Percentiles rank a stretch among this genome's conserved stretches.
phyloP scores from a whole-genome alignment of 2,113 vertebrate genomes.

The Carlito syrichta region DNA sequence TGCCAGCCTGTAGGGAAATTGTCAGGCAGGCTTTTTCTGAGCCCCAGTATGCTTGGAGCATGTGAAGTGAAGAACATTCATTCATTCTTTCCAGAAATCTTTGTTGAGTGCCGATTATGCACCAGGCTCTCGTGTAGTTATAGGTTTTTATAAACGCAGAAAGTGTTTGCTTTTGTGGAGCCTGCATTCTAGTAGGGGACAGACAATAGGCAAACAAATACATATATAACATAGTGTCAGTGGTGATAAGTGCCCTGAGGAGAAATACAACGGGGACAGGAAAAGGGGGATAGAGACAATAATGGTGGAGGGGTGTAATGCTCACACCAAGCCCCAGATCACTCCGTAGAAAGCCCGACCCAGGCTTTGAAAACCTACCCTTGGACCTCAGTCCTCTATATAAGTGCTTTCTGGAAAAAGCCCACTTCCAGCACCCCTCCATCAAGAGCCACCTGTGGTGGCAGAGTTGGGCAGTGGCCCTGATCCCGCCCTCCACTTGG shows the following conservation, averaged over 20 bases:
- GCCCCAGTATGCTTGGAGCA: not conserved
- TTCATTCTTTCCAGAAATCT: not conserved
- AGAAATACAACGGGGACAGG: not conserved
- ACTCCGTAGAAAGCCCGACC: not conserved
- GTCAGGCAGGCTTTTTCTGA: not conserved
- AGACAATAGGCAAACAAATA: not conserved
- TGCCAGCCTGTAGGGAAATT: not conserved
- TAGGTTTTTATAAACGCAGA: not conserved
- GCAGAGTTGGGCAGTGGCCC: not conserved
- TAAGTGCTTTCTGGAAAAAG: not conserved
- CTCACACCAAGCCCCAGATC: not conserved
- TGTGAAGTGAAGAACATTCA: not conserved
- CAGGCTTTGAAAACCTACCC: not conserved
- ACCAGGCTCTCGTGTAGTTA: not conserved
- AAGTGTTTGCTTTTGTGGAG: not conserved
- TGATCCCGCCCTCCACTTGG: not conserved
- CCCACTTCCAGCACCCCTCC: not conserved
- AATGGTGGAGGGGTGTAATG: no score
- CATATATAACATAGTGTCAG: not conserved
- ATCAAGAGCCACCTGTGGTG: not conserved
- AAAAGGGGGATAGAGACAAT: not conserved
- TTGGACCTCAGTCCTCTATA: not conserved
- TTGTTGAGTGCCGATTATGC: not conserved
- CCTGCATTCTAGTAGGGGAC: not conserved
- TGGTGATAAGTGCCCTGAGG: not conserved